phyloP scores from a whole-genome alignment of 2,113 vertebrate species.

The Platichthys flesus region DNA sequence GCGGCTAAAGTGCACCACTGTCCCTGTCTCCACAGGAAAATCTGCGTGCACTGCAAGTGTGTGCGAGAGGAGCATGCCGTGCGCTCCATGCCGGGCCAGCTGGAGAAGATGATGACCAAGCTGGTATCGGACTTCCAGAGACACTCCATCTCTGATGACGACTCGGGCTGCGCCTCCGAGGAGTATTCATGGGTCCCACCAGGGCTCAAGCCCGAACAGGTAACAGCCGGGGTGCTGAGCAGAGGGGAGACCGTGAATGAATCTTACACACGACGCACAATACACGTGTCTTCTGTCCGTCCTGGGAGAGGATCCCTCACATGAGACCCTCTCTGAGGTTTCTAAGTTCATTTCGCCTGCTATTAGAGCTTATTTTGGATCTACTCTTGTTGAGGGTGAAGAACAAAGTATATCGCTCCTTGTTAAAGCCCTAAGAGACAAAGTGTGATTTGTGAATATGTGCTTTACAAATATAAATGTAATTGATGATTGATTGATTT shows the following conservation, averaged over 20 bases:
- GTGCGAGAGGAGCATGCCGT: constrained; percentile 89
- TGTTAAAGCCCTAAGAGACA: too few species aligned
- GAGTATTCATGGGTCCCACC: constrained; percentile 94
- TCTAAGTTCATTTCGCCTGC: too few species aligned
- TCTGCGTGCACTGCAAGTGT: constrained; percentile 93
- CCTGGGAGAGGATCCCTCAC: not conserved
- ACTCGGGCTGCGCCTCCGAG: constrained; percentile 91
- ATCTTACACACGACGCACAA: too few species aligned
- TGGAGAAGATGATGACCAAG: constrained; percentile 91
- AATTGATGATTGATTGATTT: too few species aligned
- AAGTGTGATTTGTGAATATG: too few species aligned
- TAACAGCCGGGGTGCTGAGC: constrained; percentile 50
- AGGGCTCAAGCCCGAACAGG: constrained; percentile 93
- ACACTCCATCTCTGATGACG: constrained; percentile 90
- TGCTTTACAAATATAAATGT: too few species aligned
- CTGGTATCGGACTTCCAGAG: constrained; percentile 90
- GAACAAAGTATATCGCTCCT: too few species aligned
- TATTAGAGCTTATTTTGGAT: too few species aligned
- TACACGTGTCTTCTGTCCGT: too few species aligned
- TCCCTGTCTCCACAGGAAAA: constrained; percentile 84
- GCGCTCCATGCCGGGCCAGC: constrained; percentile 84
- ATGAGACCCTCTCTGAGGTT: too few species aligned
- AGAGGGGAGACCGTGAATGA: not conserved
- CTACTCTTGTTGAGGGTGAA: too few species aligned
- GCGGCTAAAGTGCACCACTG: constrained; percentile 10